These are phyloP conservation scores for Drosophila meridiana DNA, from an alignment of 2,888 invertebrate genomes.

Conservation along the genomic window DNA sequence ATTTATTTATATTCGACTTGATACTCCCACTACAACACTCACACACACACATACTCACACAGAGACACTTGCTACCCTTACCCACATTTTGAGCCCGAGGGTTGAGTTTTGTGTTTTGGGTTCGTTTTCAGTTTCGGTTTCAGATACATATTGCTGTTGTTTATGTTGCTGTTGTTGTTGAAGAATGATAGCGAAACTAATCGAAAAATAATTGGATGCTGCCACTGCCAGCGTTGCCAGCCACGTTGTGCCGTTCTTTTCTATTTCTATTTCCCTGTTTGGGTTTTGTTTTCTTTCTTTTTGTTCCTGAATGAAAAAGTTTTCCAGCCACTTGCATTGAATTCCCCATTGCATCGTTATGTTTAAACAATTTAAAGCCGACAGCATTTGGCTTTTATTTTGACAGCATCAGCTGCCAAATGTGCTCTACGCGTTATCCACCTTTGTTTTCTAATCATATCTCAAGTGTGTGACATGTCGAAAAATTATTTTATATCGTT, in stretches of 20 bases:
- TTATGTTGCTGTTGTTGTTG: constrained; percentile 68
- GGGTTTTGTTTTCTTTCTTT: constrained; percentile 24
- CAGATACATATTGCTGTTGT: constrained; percentile 55
- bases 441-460: neutral
- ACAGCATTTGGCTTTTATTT: constrained; percentile 68
- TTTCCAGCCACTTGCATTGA: constrained; percentile 68
- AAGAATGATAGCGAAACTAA: constrained; percentile 84
- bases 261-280: constrained; percentile 37
- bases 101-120: constrained; percentile 58
- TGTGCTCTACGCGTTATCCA: constrained; percentile 13
- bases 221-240: constrained; percentile 43
- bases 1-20: constrained; percentile 82
- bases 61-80: constrained; percentile 51
- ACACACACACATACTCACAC: constrained; percentile 11
- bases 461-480: constrained; percentile 15
- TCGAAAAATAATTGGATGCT: constrained; percentile 85
- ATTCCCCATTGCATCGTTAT: constrained; percentile 83
- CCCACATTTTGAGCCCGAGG: constrained; percentile 32
- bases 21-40: constrained; percentile 66
- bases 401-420: constrained; percentile 70
- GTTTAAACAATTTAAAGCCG: constrained; percentile 78
- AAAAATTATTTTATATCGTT: neutral
- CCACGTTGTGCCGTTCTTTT: constrained; percentile 53
- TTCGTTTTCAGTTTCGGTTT: constrained; percentile 67
- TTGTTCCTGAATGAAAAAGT: constrained; percentile 49